phyloP scores from a whole-genome alignment of 1,140 invertebrate species.

The Drosophila ogumai region DNA sequence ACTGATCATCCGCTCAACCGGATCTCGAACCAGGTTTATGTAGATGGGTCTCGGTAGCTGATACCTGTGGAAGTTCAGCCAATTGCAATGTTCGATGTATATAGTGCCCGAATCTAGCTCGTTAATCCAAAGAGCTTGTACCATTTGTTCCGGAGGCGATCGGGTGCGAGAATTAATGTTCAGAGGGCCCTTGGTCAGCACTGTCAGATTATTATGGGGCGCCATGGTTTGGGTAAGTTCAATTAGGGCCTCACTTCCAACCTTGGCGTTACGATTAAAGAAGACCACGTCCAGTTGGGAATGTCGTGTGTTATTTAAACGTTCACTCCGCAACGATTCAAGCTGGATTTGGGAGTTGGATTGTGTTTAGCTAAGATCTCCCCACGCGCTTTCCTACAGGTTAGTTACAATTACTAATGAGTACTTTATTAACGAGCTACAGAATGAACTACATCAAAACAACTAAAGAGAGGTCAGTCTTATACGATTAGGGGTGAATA shows the following conservation, averaged over 20 bases:
- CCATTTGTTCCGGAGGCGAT: slow-evolving; percentile 23
- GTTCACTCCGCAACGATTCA: slow-evolving; percentile 65
- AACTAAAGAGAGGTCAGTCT: slow-evolving; percentile 32
- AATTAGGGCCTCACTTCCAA: slow-evolving; percentile 94
- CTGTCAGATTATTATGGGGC: slow-evolving; percentile 81
- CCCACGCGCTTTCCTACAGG: slow-evolving; percentile 8
- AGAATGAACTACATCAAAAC: slow-evolving; percentile 8
- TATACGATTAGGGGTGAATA: neutral
- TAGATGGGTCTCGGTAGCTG: slow-evolving; percentile 91
- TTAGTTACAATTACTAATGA: slow-evolving; percentile 50
- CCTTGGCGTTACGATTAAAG: slow-evolving; percentile 95
- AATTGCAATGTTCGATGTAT: slow-evolving; percentile 79
- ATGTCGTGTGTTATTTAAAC: slow-evolving; percentile 91
- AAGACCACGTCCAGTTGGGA: slow-evolving; percentile 87
- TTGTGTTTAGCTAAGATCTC: neutral
- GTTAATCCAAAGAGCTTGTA: slow-evolving; percentile 42
- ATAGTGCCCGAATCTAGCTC: slow-evolving; percentile 49
- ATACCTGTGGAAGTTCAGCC: slow-evolving; percentile 87
- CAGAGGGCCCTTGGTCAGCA: slow-evolving; percentile 28
- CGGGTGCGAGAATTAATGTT: slow-evolving; percentile 3
- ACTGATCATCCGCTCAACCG: slow-evolving; percentile 94
- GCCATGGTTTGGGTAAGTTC: slow-evolving; percentile 90
- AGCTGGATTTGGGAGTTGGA: slow-evolving; percentile 17
- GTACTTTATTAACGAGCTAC: slow-evolving; percentile 86
- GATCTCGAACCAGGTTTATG: slow-evolving; percentile 94